phyloP scores from a whole-genome alignment of 2,888 invertebrate species.

The Tenthredo livida region DNA sequence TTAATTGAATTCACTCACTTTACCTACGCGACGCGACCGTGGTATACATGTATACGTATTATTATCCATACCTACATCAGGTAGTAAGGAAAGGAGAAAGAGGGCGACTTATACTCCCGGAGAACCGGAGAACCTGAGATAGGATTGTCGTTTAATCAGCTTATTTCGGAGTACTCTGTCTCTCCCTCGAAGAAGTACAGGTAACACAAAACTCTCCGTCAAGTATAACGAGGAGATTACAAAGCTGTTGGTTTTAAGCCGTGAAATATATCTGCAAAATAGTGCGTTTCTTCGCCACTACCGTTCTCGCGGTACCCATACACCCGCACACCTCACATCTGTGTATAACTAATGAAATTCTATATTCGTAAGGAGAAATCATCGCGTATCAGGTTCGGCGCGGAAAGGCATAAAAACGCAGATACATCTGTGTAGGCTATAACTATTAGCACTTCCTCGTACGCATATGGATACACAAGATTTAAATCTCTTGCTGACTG shows the following conservation, averaged over 20 bases:
- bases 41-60: not conserved
- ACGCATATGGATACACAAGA: not conserved
- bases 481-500: not conserved
- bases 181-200: not conserved
- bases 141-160: conserved; percentile 52
- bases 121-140: conserved; percentile 46
- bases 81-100: not conserved
- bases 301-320: too few relatives aligned
- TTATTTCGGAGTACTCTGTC: not conserved
- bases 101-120: conserved; percentile 8
- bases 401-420: conserved; percentile 18
- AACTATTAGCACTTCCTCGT: conserved; percentile 26
- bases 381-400: conserved; percentile 39
- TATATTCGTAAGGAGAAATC: conserved; percentile 37
- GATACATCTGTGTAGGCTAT: not conserved
- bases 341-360: conserved; percentile 22
- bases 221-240: not conserved
- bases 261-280: conserved; percentile 41
- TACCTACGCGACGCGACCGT: not conserved
- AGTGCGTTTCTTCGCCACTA: not conserved
- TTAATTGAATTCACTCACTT: conserved; percentile 44
- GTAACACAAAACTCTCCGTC: conserved; percentile 27
- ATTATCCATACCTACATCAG: not conserved
- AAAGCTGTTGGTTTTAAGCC: conserved; percentile 14
- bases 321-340: not conserved